Percentiles rank a stretch among this genome's conserved stretches.
phyloP scores from a whole-genome alignment of 2,888 invertebrate species.

The Saturnia japonica region DNA sequence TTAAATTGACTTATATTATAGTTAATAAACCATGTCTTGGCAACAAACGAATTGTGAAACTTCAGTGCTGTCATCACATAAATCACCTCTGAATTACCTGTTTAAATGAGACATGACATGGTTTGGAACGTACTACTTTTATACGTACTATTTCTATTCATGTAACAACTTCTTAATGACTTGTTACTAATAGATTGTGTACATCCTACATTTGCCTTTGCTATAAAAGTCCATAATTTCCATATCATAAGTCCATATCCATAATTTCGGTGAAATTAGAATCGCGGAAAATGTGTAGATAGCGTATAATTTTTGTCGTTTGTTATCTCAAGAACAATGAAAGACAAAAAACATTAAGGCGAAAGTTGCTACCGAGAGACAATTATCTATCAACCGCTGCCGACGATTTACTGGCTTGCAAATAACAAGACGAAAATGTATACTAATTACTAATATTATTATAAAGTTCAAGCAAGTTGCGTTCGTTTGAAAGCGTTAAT shows the following conservation, averaged over 20 bases:
- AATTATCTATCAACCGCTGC: background rate
- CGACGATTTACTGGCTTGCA: background rate
- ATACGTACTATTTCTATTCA: slow-evolving; percentile 7
- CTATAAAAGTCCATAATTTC: background rate
- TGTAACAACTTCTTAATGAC: background rate
- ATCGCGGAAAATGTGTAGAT: background rate
- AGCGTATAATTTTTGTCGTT: background rate
- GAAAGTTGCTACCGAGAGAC: too few species aligned
- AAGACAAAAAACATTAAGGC: background rate
- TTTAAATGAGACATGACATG: background rate
- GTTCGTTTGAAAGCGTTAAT: too few species aligned
- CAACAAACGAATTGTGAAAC: slow-evolving; percentile 9
- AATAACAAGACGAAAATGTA: background rate
- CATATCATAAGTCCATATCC: too few species aligned
- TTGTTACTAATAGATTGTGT: background rate
- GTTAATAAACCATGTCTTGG: background rate
- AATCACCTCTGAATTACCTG: background rate
- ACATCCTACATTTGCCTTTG: background rate
- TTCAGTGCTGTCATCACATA: slow-evolving; percentile 2
- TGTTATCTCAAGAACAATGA: background rate
- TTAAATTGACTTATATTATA: background rate
- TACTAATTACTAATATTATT: too few species aligned
- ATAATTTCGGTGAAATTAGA: background rate
- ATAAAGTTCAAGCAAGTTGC: too few species aligned
- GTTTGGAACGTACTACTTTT: too few species aligned